Evolutionary conservation across 2,113 vertebrate species (phyloP).

Genomic region (Rallus limicola): DNA sequence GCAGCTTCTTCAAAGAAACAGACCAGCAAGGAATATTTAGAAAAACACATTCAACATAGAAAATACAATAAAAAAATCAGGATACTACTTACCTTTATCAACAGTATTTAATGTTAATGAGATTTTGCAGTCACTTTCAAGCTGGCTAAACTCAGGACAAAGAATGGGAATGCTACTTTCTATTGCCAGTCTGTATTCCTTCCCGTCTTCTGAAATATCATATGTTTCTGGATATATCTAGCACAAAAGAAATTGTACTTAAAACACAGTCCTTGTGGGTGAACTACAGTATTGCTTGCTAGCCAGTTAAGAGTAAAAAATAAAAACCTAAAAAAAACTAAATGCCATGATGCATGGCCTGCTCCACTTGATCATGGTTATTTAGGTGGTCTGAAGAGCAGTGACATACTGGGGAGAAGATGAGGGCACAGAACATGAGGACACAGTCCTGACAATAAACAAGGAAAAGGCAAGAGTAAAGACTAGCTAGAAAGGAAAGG

Average conservation of each 20-base stretch:
- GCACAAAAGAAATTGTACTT: slow-evolving; percentile 3
- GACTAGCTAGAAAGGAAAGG: neutral
- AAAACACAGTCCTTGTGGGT: neutral
- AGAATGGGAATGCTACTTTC: slow-evolving; percentile 86
- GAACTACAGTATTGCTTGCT: neutral
- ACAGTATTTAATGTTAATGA: slow-evolving; percentile 77
- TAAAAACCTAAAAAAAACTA: neutral
- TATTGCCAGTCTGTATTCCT: slow-evolving; percentile 77
- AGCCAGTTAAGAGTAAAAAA: neutral
- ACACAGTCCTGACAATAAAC: neutral
- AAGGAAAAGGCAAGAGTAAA: neutral
- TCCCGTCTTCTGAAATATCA: slow-evolving; percentile 84
- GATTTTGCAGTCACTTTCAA: slow-evolving; percentile 78
- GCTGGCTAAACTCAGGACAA: slow-evolving; percentile 73
- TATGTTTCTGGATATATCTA: slow-evolving; percentile 81
- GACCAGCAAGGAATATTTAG: neutral
- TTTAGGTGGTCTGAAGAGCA: neutral
- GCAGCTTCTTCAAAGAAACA: neutral
- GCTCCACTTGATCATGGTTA: neutral
- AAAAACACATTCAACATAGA: neutral
- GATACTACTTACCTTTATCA: slow-evolving; percentile 76
- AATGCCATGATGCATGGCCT: neutral
- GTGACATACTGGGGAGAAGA: neutral
- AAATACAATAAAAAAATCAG: neutral
- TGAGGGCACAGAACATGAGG: neutral